Base-by-base conservation (phyloP, 2,888 invertebrate species). In the Drosophila phalerata region DNA sequence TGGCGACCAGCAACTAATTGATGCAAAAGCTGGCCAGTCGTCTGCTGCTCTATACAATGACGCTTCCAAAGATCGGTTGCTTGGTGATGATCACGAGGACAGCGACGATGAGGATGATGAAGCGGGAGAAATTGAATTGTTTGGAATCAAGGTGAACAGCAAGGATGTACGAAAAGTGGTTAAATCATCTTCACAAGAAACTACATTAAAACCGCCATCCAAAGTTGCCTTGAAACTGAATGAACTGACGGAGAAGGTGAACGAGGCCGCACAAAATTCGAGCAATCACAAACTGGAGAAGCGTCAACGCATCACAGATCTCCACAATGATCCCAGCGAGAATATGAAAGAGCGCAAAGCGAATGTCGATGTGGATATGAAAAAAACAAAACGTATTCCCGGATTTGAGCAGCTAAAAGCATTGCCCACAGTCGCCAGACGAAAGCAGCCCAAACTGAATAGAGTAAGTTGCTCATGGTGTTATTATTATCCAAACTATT, bases 401-500 rank as follows among this genome's bases (percentile, higher is more conserved):
- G 42, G 94, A 90, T 96, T 64, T 81, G 96, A 96, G 83, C 94
- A 95, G 80, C 92, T 95, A 3, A 78, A 90, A 13, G 81, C 80
- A 3, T 22, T 91, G 4, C 91, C 90, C 1, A 77, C 67, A 5
- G 52, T 88, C 3, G 65, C 82, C 63, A 93, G 94, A 28, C 95
- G 93, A 72, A 94, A 93, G 88, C 91, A 95, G 51, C 94, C 94
- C 71, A 67, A 85, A 25, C 13, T 90, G 2, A 88, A 88, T 28
- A 88, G 84, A 75, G 92, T 92, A 83, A 89, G 85, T 73, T 37
- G 5, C 1, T 6, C 4, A 17, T 34, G 40, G 11, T 6, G 10
- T 4, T 10, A n/a, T 13, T 17, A 22, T 10, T 17, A 6, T 28
- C 3, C 9, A 1, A 11, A 10, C n/a, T n/a, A n/a, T n/a, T 22